These are phyloP conservation scores for Diadema setosum DNA, from an alignment of 35 echinoderm and acorn worm genomes.

Conservation along the genomic window DNA sequence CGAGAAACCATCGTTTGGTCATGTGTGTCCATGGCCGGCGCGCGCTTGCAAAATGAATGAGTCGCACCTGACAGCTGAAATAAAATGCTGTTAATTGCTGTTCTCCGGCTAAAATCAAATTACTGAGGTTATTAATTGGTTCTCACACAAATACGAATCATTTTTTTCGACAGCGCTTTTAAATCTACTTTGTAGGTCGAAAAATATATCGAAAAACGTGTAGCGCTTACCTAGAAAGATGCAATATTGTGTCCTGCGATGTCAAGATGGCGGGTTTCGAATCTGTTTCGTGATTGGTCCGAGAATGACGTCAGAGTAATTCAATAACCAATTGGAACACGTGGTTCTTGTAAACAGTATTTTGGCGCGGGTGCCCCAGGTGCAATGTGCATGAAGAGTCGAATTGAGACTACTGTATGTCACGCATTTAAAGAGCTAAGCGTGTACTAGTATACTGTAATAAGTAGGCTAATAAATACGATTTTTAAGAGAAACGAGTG, in stretches of 20 bases:
- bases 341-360: background rate
- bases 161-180: background rate
- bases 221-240: background rate
- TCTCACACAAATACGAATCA: background rate
- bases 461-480: too few relatives aligned
- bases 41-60: background rate
- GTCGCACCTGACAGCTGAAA: background rate
- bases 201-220: background rate
- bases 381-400: too few relatives aligned
- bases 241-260: background rate
- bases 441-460: too few relatives aligned
- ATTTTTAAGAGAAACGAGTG: too few relatives aligned
- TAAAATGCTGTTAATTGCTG: background rate
- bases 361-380: constrained; percentile 27
- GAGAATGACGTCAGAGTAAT: background rate
- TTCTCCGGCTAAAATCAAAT: background rate
- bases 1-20: too few relatives aligned
- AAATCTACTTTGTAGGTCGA: background rate
- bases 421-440: too few relatives aligned
- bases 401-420: too few relatives aligned
- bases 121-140: background rate
- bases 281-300: background rate
- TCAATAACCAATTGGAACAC: background rate
- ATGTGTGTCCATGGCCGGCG: too few relatives aligned
- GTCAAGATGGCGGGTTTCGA: constrained; percentile 1